phyloP scores from a whole-genome alignment of 2,888 invertebrate genomes.

The Venusia cambrica region DNA sequence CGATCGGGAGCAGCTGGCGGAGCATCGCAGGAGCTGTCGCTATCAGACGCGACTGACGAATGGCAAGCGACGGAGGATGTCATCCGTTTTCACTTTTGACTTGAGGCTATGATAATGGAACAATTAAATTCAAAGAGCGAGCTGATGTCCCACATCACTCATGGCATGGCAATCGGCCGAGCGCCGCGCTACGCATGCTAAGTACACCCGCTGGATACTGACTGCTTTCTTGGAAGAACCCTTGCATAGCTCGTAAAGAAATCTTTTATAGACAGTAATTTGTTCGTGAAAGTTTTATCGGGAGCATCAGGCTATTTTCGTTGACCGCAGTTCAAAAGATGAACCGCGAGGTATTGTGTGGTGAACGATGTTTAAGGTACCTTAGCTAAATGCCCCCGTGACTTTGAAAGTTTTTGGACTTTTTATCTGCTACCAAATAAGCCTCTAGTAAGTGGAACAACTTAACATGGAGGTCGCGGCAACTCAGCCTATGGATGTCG shows the following conservation, averaged over 20 bases:
- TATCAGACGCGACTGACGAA: slow-evolving; percentile 74
- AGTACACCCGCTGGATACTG: slow-evolving; percentile 46
- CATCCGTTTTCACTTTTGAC: slow-evolving; percentile 80
- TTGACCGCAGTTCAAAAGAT: slow-evolving; percentile 13
- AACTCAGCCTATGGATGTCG: too few species aligned
- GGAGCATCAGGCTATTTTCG: slow-evolving; percentile 35
- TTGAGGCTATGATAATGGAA: slow-evolving; percentile 80
- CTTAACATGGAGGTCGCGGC: too few species aligned
- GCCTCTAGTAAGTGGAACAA: too few species aligned
- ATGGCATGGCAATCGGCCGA: slow-evolving; percentile 71
- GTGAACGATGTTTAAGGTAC: not conserved
- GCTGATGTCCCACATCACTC: slow-evolving; percentile 76
- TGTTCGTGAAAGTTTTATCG: slow-evolving; percentile 66
- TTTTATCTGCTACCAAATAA: too few species aligned
- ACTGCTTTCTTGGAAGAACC: slow-evolving; percentile 64
- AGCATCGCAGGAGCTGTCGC: slow-evolving; percentile 66
- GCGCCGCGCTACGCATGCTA: slow-evolving; percentile 63
- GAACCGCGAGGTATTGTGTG: slow-evolving; percentile 4
- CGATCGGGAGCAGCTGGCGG: slow-evolving; percentile 44
- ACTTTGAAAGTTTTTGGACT: too few species aligned
- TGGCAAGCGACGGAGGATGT: slow-evolving; percentile 61
- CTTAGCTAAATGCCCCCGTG: too few species aligned
- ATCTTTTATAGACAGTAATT: slow-evolving; percentile 63
- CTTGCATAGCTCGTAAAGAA: slow-evolving; percentile 60
- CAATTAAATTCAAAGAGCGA: slow-evolving; percentile 79